Base-by-base conservation (phyloP, 2,113 vertebrate genomes). In the Eira barbara region DNA sequence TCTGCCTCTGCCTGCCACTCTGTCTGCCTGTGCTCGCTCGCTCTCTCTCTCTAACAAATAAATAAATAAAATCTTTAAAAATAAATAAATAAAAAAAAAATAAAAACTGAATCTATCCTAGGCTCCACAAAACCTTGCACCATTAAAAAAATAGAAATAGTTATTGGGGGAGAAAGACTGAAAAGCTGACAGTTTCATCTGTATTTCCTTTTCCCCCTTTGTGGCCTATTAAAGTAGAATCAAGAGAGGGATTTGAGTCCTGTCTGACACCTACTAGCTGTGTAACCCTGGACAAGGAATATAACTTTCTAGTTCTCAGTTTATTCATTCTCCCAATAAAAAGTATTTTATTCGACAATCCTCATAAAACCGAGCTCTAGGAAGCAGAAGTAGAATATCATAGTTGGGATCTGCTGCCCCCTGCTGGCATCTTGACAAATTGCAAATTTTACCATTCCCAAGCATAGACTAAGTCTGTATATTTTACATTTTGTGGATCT, bases 331-430 rank as follows among this genome's bases (percentile, higher is more conserved):
- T 90, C 52, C 25, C 15, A 80, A 52, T 21, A 42, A 36, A 59
- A 2, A 55, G 34, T 47, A 71, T 82, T 94, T 59, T 80, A 59
- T 52, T 61, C 90, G 65, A 80, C 45, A 42, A n/a, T 42, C 57
- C 63, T 94, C 55, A 29, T 55, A 81, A 47, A 86, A 31, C 11
- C 57, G 31, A 49, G 69, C 49, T 39, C n/a, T 71, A 63, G 17
- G 7, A 82, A 27, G 10, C 21, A 12, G 7, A 78, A 84, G 80
- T 57, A 74, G 39, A 55, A 7, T 61, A 89, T 25, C 55, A 52
- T 17, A 97, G 85, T 91, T 93, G 86, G 97, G 97, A 86, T 95
- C 80, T 98, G 88, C 97, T 98, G 98, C 98, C 98, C 98, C 93
- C 98, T 99, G 83, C 93, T 98, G 98, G 95, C 49, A 93, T 0